phyloP scores from a whole-genome alignment of 2,113 vertebrate species.

The Oreotragus oreotragus region DNA sequence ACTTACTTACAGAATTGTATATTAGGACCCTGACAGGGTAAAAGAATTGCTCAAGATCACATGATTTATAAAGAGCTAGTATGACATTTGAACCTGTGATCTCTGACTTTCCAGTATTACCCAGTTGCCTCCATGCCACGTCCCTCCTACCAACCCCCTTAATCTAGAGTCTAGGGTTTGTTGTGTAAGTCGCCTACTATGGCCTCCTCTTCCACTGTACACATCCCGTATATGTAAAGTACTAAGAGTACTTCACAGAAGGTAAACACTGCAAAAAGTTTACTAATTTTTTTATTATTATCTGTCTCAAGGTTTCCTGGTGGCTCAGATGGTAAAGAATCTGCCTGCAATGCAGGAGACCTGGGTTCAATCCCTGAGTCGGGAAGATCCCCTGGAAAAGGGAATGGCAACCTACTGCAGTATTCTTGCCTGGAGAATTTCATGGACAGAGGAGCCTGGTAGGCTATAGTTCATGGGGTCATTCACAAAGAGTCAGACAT shows the following conservation, averaged over 20 bases:
- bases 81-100: not conserved
- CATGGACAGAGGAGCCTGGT: not conserved
- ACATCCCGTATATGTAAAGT: not conserved
- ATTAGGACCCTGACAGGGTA: not conserved
- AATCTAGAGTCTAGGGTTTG: not conserved
- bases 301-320: not conserved
- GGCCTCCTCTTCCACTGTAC: not conserved
- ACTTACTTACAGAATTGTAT: not conserved
- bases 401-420: not conserved
- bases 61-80: not conserved
- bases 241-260: not conserved
- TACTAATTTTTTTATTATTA: not conserved
- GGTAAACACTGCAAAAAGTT: not conserved
- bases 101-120: not conserved
- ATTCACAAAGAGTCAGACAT: not conserved
- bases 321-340: not conserved
- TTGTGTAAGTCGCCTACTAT: fast-evolving
- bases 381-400: not conserved
- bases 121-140: not conserved
- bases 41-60: not conserved
- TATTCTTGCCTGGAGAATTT: not conserved
- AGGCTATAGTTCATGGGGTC: not conserved
- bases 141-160: not conserved
- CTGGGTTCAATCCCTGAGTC: not conserved
- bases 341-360: not conserved